These are phyloP conservation scores for Conger conger DNA, from an alignment of 2,113 vertebrate species.

Conservation along the genomic window DNA sequence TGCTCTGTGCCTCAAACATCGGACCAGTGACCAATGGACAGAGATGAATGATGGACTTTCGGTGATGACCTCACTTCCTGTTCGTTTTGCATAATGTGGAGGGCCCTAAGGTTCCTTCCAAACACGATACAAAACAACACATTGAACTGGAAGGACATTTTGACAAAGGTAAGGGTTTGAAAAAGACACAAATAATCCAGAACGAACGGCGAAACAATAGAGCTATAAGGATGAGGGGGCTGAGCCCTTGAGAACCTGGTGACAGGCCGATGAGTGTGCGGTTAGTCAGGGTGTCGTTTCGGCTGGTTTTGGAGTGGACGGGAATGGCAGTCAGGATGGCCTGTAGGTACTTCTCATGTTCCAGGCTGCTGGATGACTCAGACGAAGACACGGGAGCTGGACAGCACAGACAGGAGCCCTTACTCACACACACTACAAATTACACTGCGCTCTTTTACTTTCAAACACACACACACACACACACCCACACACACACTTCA, in stretches of 20 bases:
- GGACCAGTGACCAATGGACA: not conserved
- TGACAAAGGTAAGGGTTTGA: constrained; percentile 43
- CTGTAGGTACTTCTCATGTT: constrained; percentile 95
- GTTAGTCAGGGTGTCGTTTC: constrained; percentile 80
- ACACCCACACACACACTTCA: too few species aligned
- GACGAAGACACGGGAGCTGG: constrained; percentile 81
- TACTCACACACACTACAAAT: not conserved
- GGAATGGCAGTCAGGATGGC: constrained; percentile 89
- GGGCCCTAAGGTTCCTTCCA: constrained; percentile 64
- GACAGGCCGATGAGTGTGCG: constrained; percentile 85
- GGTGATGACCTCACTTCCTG: constrained; percentile 35
- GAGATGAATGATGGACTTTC: constrained; percentile 38
- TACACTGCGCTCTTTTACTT: not conserved
- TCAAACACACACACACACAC: not conserved
- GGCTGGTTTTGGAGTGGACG: constrained; percentile 83
- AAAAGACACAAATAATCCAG: constrained; percentile 35
- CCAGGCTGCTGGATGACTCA: constrained; percentile 93
- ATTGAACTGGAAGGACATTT: constrained; percentile 22
- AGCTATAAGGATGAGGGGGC: constrained; percentile 40
- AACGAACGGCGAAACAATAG: not conserved
- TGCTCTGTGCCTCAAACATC: not conserved
- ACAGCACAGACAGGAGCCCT: constrained; percentile 15
- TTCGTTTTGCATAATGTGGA: constrained; percentile 62
- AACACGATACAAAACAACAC: constrained; percentile 31
- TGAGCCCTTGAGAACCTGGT: constrained; percentile 77